phyloP scores from a whole-genome alignment of 2,888 invertebrate species.

The Hirtodrosophila alboralis region DNA sequence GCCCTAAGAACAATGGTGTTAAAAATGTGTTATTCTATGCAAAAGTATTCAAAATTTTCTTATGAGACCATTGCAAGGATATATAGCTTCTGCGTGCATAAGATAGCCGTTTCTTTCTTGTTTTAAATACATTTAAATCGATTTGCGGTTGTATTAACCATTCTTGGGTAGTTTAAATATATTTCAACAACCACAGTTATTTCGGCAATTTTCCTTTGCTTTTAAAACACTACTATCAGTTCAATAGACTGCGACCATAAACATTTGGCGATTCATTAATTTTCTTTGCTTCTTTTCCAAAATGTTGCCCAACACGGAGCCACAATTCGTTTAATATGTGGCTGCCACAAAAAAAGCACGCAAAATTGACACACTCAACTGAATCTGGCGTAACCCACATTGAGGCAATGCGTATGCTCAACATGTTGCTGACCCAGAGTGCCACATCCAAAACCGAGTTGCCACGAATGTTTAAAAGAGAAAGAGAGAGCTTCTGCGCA shows the following conservation, averaged over 20 bases:
- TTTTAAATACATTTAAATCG: too few relatives aligned
- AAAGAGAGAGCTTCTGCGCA: constrained; percentile 57
- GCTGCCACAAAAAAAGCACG: constrained; percentile 34
- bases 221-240: constrained; percentile 20
- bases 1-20: too few relatives aligned
- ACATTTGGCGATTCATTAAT: constrained; percentile 55
- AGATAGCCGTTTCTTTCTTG: too few relatives aligned
- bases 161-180: too few relatives aligned
- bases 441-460: constrained; percentile 28
- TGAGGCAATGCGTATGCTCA: constrained; percentile 36
- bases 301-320: constrained; percentile 72
- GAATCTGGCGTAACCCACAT: constrained; percentile 68
- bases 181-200: neutral
- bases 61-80: too few relatives aligned
- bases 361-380: constrained; percentile 61
- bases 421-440: constrained; percentile 77
- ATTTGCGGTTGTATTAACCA: too few relatives aligned
- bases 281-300: constrained; percentile 29
- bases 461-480: constrained; percentile 3
- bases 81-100: too few relatives aligned
- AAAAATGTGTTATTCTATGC: too few relatives aligned
- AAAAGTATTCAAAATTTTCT: too few relatives aligned
- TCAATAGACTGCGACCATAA: constrained; percentile 42
- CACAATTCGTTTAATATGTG: constrained; percentile 78
- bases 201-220: neutral